These are phyloP conservation scores for Drosophila subquinaria DNA, from an alignment of 2,888 invertebrate genomes.

Conservation along the genomic window DNA sequence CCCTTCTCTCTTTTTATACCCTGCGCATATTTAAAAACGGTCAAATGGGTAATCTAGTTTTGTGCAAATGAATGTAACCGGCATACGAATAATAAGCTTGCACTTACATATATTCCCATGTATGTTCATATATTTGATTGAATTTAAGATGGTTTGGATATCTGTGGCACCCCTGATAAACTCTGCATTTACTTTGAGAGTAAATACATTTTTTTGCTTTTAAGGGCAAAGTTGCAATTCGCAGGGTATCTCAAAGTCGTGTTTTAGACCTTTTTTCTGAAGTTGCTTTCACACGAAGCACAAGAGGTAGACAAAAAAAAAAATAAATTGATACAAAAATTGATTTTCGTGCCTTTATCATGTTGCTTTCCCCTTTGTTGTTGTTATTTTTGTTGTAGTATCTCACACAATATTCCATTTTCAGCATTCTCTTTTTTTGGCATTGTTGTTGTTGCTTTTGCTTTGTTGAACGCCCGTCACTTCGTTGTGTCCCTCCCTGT, in stretches of 20 bases:
- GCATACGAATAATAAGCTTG: too few species aligned
- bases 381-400: conserved; percentile 43
- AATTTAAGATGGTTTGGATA: too few species aligned
- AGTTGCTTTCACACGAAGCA: too few species aligned
- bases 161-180: too few species aligned
- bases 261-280: conserved; percentile 8
- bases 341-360: conserved; percentile 73
- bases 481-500: conserved; percentile 23
- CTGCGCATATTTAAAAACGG: background rate
- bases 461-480: background rate
- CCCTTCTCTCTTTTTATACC: background rate
- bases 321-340: conserved; percentile 69
- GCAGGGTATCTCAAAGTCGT: background rate
- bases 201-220: background rate
- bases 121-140: too few species aligned
- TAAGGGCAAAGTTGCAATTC: too few species aligned
- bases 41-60: background rate
- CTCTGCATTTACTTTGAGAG: background rate
- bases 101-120: too few species aligned
- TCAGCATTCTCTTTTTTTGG: conserved; percentile 7
- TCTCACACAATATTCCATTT: conserved; percentile 54
- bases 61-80: background rate
- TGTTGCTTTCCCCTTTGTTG: conserved; percentile 32
- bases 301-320: conserved; percentile 18
- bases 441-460: conserved; percentile 24